These are phyloP conservation scores for Malacoraja senta DNA, from an alignment of 2,797 vertebrate species.

Conservation along the genomic window DNA sequence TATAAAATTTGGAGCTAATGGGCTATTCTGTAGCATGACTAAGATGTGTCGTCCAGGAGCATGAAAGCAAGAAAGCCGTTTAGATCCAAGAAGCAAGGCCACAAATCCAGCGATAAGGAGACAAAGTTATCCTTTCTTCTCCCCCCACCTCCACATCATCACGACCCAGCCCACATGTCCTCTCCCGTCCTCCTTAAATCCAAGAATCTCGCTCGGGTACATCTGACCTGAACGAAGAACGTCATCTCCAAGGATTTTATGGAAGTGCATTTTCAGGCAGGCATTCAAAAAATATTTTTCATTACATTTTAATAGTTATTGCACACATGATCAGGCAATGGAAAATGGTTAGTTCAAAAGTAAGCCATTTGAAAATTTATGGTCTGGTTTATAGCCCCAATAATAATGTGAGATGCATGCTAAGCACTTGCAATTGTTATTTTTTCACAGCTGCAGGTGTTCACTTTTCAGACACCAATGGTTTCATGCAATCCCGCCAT, in stretches of 20 bases:
- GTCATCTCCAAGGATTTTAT: background rate
- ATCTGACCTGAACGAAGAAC: background rate
- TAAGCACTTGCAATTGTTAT: background rate
- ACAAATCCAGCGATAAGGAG: background rate
- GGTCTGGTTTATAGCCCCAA: conserved; percentile 33
- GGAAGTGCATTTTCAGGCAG: background rate
- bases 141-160: background rate
- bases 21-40: background rate
- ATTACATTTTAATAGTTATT: conserved; percentile 38
- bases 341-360: conserved; percentile 38
- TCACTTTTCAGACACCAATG: conserved; percentile 8
- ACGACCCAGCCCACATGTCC: background rate
- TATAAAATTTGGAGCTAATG: conserved; percentile 8
- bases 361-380: conserved; percentile 32
- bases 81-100: background rate
- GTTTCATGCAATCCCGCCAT: conserved; percentile 16
- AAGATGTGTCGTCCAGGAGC: background rate
- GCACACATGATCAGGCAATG: conserved; percentile 36
- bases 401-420: conserved; percentile 20
- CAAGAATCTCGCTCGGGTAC: no score
- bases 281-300: conserved; percentile 35
- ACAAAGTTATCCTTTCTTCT: no score
- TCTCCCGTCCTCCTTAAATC: background rate
- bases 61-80: background rate
- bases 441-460: conserved; percentile 32